Evolutionary conservation across 2,113 vertebrate genomes (phyloP).

Genomic region (Lanius ludovicianus): DNA sequence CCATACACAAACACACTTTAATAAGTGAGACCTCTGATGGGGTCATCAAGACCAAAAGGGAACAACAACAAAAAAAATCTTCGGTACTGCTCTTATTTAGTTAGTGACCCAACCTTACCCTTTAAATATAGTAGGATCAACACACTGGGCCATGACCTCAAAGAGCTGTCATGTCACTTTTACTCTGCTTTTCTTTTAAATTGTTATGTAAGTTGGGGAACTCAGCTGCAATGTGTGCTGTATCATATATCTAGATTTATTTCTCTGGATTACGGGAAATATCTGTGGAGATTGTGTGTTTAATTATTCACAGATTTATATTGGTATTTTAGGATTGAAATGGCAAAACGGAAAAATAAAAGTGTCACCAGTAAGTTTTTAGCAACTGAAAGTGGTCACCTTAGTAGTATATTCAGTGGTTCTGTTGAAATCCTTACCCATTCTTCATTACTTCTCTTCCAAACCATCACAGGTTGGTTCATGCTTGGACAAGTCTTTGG

Average conservation of each 20-base stretch:
- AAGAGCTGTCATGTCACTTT: slow-evolving; percentile 50
- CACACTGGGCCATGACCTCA: slow-evolving; percentile 54
- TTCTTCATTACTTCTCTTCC: slow-evolving; percentile 12
- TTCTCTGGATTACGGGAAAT: slow-evolving; percentile 39
- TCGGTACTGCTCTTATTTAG: slow-evolving; percentile 40
- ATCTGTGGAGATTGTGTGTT: slow-evolving; percentile 9
- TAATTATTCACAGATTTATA: slow-evolving; percentile 48
- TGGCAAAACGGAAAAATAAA: slow-evolving; percentile 23
- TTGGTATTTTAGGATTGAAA: slow-evolving; percentile 31
- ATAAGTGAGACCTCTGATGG: slow-evolving; percentile 67
- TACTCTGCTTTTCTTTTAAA: slow-evolving; percentile 62
- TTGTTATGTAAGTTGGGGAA: slow-evolving; percentile 50
- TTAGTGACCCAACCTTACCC: slow-evolving; percentile 67
- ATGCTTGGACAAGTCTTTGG: neutral
- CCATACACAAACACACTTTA: slow-evolving; percentile 70
- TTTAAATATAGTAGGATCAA: slow-evolving; percentile 62
- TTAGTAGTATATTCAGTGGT: slow-evolving; percentile 48
- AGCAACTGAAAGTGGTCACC: slow-evolving; percentile 66
- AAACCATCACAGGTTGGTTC: neutral
- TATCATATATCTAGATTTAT: slow-evolving; percentile 52
- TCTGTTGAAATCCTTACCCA: slow-evolving; percentile 33
- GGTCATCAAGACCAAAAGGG: slow-evolving; percentile 69
- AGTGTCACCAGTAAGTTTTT: slow-evolving; percentile 71
- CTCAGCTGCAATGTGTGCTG: slow-evolving; percentile 45
- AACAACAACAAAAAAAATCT: slow-evolving; percentile 48